Evolutionary conservation across 2,113 vertebrate species (phyloP).

Genomic region (Amphiprion percula): DNA sequence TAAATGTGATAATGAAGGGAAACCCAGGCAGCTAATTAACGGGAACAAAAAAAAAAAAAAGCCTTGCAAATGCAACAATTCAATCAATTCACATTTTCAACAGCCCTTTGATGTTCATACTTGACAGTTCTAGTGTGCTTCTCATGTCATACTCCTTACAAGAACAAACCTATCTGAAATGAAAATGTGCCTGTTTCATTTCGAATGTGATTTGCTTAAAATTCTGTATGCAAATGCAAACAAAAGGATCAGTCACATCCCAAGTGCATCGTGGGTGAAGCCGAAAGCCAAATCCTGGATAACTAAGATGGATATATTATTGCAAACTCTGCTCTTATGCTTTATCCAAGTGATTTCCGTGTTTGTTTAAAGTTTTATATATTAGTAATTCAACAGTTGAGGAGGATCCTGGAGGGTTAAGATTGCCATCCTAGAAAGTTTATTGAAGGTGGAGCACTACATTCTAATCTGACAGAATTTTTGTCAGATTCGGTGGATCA

Average conservation of each 20-base stretch:
- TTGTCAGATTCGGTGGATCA: too few species aligned
- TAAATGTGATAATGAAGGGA: conserved; percentile 35
- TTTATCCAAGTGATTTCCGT: too few species aligned
- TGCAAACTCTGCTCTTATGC: background rate
- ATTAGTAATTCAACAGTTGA: too few species aligned
- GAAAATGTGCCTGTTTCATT: conserved; percentile 25
- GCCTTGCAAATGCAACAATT: conserved; percentile 30
- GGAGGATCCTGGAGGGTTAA: too few species aligned
- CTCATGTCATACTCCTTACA: conserved; percentile 10
- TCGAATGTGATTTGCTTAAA: conserved; percentile 8
- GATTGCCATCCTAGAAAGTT: too few species aligned
- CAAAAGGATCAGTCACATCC: conserved; percentile 31
- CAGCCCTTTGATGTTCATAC: conserved; percentile 52
- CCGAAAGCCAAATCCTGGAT: conserved; percentile 17
- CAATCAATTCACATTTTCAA: conserved; percentile 51
- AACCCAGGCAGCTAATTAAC: conserved; percentile 38
- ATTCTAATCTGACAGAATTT: too few species aligned
- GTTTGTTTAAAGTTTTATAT: too few species aligned
- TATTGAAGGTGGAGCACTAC: too few species aligned
- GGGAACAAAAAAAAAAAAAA: conserved; percentile 16
- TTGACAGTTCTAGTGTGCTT: conserved; percentile 15
- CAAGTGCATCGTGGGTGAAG: background rate
- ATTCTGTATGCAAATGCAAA: conserved; percentile 26
- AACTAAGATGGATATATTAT: background rate
- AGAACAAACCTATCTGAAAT: conserved; percentile 34